Percentiles rank a stretch among this genome's conserved stretches.
These are phyloP conservation scores for Hypomecis punctinalis DNA, from an alignment of 2,888 invertebrate species.

Conservation along the genomic window DNA sequence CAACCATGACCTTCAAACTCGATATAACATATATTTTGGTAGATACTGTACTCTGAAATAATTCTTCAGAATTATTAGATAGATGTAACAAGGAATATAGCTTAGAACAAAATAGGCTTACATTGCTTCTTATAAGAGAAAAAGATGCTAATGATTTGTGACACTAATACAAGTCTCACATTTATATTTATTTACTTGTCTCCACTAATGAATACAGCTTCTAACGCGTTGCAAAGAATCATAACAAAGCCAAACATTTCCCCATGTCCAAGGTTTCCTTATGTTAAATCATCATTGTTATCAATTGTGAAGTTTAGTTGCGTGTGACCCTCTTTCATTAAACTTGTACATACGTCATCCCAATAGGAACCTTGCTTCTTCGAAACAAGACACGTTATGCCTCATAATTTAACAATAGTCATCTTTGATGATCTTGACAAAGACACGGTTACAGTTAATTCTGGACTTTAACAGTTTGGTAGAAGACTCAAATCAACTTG, in stretches of 20 bases:
- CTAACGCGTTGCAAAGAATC: constrained; percentile 4
- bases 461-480: constrained; percentile 17
- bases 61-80: no score
- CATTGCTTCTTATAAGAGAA: no score
- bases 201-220: background rate
- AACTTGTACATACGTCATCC: constrained; percentile 19
- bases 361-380: constrained; percentile 25
- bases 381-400: constrained; percentile 19
- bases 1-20: no score
- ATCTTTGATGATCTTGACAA: constrained; percentile 22
- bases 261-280: constrained; percentile 27
- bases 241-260: constrained; percentile 26
- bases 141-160: no score
- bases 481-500: constrained; percentile 11
- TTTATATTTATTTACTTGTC: no score
- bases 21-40: no score
- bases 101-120: no score
- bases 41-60: no score
- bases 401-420: constrained; percentile 5
- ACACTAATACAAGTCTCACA: no score
- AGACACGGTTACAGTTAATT: constrained; percentile 15
- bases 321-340: constrained; percentile 36
- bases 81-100: no score
- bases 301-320: constrained; percentile 34
- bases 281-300: constrained; percentile 32